Percentiles rank a stretch among this genome's conserved stretches.
phyloP scores from a whole-genome alignment of 2,888 invertebrate species.

The Habrosyne pyritoides region DNA sequence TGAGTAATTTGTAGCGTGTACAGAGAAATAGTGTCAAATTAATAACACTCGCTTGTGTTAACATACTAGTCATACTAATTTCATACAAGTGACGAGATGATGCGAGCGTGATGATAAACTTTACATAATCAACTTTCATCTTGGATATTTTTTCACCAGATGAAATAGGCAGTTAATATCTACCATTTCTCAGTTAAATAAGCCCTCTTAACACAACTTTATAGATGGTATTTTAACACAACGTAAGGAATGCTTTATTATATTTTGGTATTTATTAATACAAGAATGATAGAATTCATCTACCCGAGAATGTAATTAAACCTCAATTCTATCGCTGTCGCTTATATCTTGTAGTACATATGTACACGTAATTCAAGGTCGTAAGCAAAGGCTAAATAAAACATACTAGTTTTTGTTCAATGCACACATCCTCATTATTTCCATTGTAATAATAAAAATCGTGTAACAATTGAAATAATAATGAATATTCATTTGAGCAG shows the following conservation, averaged over 20 bases:
- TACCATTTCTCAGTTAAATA: too few species aligned
- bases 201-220: too few species aligned
- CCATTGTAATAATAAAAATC: conserved; percentile 21
- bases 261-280: conserved; percentile 17
- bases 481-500: conserved; percentile 30
- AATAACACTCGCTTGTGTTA: conserved; percentile 35
- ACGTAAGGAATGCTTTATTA: too few species aligned
- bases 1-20: conserved; percentile 12
- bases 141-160: too few species aligned
- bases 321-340: background rate
- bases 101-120: background rate
- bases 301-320: background rate
- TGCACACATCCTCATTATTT: conserved; percentile 42
- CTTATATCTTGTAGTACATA: conserved; percentile 16
- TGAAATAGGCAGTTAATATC: too few species aligned
- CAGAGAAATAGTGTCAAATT: conserved; percentile 47
- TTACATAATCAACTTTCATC: too few species aligned
- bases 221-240: too few species aligned
- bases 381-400: conserved; percentile 21
- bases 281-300: too few species aligned
- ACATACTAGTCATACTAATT: conserved; percentile 21
- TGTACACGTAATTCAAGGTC: conserved; percentile 35
- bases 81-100: conserved; percentile 13
- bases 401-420: conserved; percentile 37
- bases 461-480: conserved; percentile 26